phyloP scores from a whole-genome alignment of 2,113 vertebrate genomes.

The Theropithecus gelada region DNA sequence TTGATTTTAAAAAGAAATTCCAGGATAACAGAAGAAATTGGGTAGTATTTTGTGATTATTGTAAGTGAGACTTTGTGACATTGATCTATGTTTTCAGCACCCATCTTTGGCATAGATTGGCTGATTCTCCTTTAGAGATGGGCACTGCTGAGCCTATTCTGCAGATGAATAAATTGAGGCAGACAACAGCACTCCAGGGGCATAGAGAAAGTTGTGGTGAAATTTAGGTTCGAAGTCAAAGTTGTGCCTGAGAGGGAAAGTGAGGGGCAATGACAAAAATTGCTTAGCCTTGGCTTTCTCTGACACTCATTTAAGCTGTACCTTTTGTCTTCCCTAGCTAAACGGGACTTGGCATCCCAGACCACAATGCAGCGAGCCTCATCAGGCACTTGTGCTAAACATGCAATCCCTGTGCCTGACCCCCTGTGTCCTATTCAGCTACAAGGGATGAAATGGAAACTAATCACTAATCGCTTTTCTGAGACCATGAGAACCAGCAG shows the following conservation, averaged over 20 bases:
- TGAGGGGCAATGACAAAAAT: background rate
- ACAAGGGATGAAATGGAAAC: background rate
- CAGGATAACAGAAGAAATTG: slow-evolving; percentile 17
- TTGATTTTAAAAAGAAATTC: background rate
- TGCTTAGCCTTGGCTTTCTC: background rate
- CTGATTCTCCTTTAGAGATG: background rate
- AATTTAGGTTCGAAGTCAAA: background rate
- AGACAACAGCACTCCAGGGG: background rate
- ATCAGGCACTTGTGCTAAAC: background rate
- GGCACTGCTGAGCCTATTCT: background rate
- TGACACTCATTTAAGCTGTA: background rate
- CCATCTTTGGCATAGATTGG: background rate
- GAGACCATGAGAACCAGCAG: slow-evolving; percentile 39
- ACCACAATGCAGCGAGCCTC: background rate
- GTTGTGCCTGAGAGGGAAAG: background rate
- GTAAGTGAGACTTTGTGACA: background rate
- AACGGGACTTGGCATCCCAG: background rate
- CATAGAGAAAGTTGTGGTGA: background rate
- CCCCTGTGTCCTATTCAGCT: background rate
- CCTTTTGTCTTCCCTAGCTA: background rate
- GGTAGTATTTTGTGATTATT: background rate
- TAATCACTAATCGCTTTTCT: background rate
- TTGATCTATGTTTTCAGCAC: background rate
- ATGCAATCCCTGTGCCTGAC: background rate
- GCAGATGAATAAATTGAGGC: background rate